Evolutionary conservation across 1,140 invertebrate species (phyloP), one percentile per base, ranked within the genome.

Genomic region (Drosophila sp.): DNA sequence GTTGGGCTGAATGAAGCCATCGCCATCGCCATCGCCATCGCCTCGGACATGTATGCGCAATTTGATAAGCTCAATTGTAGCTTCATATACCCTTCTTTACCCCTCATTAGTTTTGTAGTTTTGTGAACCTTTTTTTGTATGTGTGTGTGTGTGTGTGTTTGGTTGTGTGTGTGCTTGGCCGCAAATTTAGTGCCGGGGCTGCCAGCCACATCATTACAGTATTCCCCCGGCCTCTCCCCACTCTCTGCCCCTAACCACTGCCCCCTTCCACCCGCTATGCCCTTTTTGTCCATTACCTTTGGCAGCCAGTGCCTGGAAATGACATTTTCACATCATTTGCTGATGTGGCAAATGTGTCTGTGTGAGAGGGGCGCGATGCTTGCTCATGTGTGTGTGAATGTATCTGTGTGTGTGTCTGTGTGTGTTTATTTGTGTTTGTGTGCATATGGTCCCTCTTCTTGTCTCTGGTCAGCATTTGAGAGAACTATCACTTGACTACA

Each of bases 261-360:
- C 33, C 1, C 8, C 35, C 35, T 1, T 0, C 35, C 10, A 33
- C 30, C 47, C 65, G 23, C 11, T 35, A 54, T 44, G 3, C 61
- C 66, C 25, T 57, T 60, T 76, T 47, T 75, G 72, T 23, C 73
- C 74, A 77, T 77, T 76, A 76, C 73, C 73, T 76, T 76, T 76
- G 73, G 66, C 74, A 77, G 74, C 70, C 70, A 54, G 30, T 29
- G 74, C 74, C 83, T 89, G 80, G 60, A 84, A 89, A 87, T 87
- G 77, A 84, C 84, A 87, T 87, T 87, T 87, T 87, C 84, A 87
- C 85, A 87, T 89, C 84, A 87, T 87, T 87, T 87, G 84, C 84
- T 87, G 80, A 87, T 87, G 80, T 87, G 84, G 84, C 84, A 87
- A 87, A 80, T 87, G 80, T 86, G 75, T 82, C 66, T 71, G 33